Evolutionary conservation across 2,113 vertebrate species (phyloP).

Genomic region (Neogobius melanostomus): DNA sequence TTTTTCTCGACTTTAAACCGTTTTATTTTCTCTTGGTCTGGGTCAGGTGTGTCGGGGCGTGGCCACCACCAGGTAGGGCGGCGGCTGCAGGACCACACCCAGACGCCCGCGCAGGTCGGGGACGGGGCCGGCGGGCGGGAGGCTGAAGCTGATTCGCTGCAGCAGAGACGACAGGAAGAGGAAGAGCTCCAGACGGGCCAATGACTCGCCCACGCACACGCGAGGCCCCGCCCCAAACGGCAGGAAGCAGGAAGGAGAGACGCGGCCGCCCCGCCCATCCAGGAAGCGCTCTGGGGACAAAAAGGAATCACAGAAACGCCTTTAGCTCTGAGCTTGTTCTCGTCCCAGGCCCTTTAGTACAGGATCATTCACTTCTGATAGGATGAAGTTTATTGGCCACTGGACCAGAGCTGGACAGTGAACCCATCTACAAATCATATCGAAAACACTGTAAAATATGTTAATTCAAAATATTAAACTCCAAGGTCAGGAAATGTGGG

Average conservation of each 20-base stretch:
- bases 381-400: too few relatives aligned
- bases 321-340: too few relatives aligned
- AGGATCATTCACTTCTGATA: too few relatives aligned
- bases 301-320: neutral
- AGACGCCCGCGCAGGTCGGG: conserved; percentile 74
- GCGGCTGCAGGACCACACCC: conserved; percentile 76
- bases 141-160: conserved; percentile 71
- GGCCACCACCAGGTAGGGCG: conserved; percentile 63
- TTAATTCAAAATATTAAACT: too few relatives aligned
- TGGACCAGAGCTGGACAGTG: too few relatives aligned
- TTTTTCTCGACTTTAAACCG: too few relatives aligned
- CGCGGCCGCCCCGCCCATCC: conserved; percentile 57
- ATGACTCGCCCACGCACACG: conserved; percentile 77
- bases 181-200: conserved; percentile 79
- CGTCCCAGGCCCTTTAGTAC: neutral
- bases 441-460: too few relatives aligned
- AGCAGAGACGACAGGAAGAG: conserved; percentile 76
- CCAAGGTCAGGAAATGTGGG: too few relatives aligned
- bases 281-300: conserved; percentile 73
- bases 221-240: conserved; percentile 81
- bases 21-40: too few relatives aligned
- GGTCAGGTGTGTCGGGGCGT: conserved; percentile 23
- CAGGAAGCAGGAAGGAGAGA: conserved; percentile 66
- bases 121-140: conserved; percentile 41
- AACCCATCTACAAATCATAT: too few relatives aligned